Base-by-base conservation (phyloP, 1,140 invertebrate species). In the Eufriesea mexicana region DNA sequence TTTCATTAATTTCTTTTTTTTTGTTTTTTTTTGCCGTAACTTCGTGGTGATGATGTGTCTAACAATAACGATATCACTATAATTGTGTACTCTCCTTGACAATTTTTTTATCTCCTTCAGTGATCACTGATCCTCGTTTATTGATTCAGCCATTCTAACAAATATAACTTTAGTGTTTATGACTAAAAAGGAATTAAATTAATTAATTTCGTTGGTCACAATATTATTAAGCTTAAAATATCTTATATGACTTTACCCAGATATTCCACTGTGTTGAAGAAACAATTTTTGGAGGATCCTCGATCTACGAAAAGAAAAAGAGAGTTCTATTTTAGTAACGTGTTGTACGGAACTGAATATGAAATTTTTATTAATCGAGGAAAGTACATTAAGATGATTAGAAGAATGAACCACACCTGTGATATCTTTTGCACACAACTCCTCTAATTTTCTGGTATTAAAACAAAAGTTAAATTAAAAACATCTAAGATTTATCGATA, bases 361-460 rank as follows among this genome's bases (percentile, higher is more conserved):
- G 5, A 2, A 4, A 42, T 18, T 57, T 81, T 42, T 49, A 75
- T 81, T 81, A 81, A 66, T 81, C 67, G 75, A 81, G 49, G 42
- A 81, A n/a, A n/a, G n/a, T 25, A 49, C 72, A 59, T 81, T 81
- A 81, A 28, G 45, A 9, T 76, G 16, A 81, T 81, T 75, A 81
- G 20, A 28, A 35, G 6, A 12, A 66, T 47, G 66, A 18, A 57
- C 79, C 71, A 23, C 79, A 6, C 79, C 51, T 67, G 42, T 45
- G 6, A 23, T 4, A 45, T 28, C 49, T 5, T 28, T 42, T 20
- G n/a, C 79, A 75, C 71, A 61, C 49, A 49, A 81, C 66, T 66
- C 14, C 20, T 23, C 18, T 8, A 0, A 9, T 9, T 55, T 35
- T 12, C 1, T 6, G 7, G 5, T 47, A 10, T 16, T 10, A 14